Percentiles rank a stretch among this genome's conserved stretches.
phyloP scores from a whole-genome alignment of 2,797 vertebrate genomes.

The Corythornis leucogaster region DNA sequence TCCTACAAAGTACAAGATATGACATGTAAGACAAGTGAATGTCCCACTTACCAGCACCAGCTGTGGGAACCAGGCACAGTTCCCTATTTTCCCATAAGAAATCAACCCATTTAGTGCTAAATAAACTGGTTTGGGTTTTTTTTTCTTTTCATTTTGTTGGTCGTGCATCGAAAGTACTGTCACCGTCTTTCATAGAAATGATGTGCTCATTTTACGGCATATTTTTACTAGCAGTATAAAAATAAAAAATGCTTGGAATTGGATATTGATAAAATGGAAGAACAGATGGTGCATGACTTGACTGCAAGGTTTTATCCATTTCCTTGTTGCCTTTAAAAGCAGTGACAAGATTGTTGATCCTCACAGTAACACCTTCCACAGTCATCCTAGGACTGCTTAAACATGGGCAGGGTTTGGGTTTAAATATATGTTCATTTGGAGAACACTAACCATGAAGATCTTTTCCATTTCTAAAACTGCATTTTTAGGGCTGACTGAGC shows the following conservation, averaged over 20 bases:
- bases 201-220: not conserved
- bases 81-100: not conserved
- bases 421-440: not conserved
- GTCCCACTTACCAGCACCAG: not conserved
- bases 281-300: conserved; percentile 15
- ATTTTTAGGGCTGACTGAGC: conserved; percentile 18
- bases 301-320: not conserved
- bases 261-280: not conserved
- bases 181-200: not conserved
- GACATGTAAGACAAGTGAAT: not conserved
- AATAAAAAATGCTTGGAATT: conserved; percentile 7
- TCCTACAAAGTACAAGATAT: not conserved
- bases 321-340: not conserved
- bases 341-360: not conserved
- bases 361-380: conserved; percentile 9
- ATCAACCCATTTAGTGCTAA: not conserved
- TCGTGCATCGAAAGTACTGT: not conserved
- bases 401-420: not conserved
- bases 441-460: not conserved
- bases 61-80: not conserved
- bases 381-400: conserved; percentile 4
- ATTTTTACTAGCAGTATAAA: conserved; percentile 26
- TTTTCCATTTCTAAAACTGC: not conserved
- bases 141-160: not conserved
- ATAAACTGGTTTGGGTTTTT: not conserved